Base-by-base conservation (phyloP, 2,888 invertebrate genomes). In the Sinohyriopsis cumingii region DNA sequence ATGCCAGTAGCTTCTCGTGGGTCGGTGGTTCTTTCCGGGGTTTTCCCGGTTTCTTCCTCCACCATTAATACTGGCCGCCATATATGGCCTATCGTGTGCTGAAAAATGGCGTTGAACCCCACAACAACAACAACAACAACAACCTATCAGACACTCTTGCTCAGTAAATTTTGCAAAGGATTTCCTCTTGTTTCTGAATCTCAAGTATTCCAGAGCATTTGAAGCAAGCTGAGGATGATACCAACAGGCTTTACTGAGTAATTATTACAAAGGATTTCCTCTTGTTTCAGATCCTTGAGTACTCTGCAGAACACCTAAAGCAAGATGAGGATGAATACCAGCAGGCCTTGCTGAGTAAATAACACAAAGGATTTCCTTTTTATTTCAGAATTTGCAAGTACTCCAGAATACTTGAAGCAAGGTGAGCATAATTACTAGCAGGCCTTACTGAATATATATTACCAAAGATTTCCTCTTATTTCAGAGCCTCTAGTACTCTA, bases 401-500 rank as follows among this genome's bases (percentile, higher is more conserved):
- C 5, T 28, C 28, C 28, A 28, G 28, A 28, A 5, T 28, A 9
- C 33, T 33, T 33, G 9, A 91, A 90, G 84, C 91, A 91, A 77
- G 87, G 92, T 72, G 92, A 92, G 85, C 87, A 89, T 81, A 91
- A 92, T 81, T 91, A 92, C 85, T 90, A 91, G 78, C 91, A 91
- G 76, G 90, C 91, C 59, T 81, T 91, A 78, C 88, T 88, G 57
- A 90, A 5, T 28, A 28, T 6, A 6, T 28, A 9, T 33, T 33
- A 33, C 33, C 7, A 33, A 33, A 3, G 9, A 33, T 33, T 9
- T 33, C 9, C 33, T 33, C 33, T 55, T 33, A 55, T 84, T 84
- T n/a, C 85, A 92, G 92, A 91, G 91, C 87, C 90, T 92, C 89
- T 91, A 91, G 85, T 92, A 92, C 86, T 92, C 92, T 77, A 90